Percentiles rank a stretch among this genome's conserved stretches.
Evolutionary conservation across 2,888 invertebrate genomes (phyloP).

Genomic region (Litoditis marina): DNA sequence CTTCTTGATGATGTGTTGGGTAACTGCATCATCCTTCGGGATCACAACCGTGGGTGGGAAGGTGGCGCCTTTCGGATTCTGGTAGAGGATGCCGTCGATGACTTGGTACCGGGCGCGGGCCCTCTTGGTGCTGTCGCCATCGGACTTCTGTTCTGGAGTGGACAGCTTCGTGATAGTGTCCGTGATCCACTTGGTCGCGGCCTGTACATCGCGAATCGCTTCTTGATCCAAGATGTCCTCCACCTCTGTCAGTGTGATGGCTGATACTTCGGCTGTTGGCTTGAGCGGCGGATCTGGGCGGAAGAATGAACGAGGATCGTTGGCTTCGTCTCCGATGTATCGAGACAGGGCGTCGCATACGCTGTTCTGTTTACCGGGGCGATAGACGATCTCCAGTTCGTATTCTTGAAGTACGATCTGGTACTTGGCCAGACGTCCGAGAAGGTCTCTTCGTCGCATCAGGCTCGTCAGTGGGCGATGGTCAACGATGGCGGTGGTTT

Average conservation of each 20-base stretch:
- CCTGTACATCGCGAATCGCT: no score
- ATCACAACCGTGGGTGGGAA: conserved; percentile 7
- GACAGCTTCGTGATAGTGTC: not conserved
- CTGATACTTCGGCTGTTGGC: no score
- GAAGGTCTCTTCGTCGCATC: conserved; percentile 14
- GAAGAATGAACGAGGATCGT: conserved; percentile 1
- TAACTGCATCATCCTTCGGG: conserved; percentile 1
- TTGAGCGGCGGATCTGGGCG: no score
- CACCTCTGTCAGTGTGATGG: not conserved
- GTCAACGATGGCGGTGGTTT: conserved; percentile 16
- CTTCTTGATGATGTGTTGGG: not conserved
- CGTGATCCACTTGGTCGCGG: conserved; percentile 5
- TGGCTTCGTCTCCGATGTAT: conserved; percentile 11
- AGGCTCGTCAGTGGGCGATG: conserved; percentile 21
- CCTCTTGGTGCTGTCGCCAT: not conserved
- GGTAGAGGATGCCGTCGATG: conserved; percentile 9
- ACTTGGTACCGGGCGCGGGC: conserved; percentile 7
- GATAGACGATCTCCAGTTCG: conserved; percentile 29
- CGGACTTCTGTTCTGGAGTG: not conserved
- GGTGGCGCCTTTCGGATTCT: not conserved
- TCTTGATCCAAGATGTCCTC: not conserved
- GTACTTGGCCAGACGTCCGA: conserved; percentile 20
- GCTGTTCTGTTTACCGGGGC: conserved; percentile 29
- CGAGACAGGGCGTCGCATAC: conserved; percentile 31
- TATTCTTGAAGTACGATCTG: conserved; percentile 19